Evolutionary conservation across 2,113 vertebrate genomes (phyloP), one percentile per base, ranked within the genome.

Genomic region (Sinocyclocheilus anophthalmus): DNA sequence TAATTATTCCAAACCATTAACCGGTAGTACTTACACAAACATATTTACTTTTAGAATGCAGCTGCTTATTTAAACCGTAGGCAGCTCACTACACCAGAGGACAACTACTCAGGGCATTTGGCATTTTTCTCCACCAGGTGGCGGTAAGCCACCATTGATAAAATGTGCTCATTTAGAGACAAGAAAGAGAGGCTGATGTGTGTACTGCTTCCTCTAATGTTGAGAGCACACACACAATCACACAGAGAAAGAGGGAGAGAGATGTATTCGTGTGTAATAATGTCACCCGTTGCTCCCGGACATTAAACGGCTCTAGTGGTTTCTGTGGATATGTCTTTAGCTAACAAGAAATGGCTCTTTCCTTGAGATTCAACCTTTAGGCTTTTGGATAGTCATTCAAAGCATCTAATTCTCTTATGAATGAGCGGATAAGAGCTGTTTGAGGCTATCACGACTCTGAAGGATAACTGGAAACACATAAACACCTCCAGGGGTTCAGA

Each of bases 81-180:
- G 53, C 14, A 55, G 53, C 18, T 22, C 57, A 59, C 2, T 59
- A 9, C 8, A 59, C 53, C 57, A 22, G 8, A 72, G 18, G 18
- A 72, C 20, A 42, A 39, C 11, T 42, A n/a, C 20, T 26, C 76
- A 4, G 39, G 37, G n/a, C 39, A 11, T 18, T 11, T 88, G 69
- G 81, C 30, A 83, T 30, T 79, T 75, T 65, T 30, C 8, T 86
- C 91, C 94, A 93, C 91, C 89, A 94, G 92, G 82, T 90, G 93
- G 89, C 92, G 79, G 14, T 81, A 82, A 63, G 14, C 78, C 77
- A 69, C 85, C 30, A 83, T 39, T 88, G 39, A 45, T 18, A 45
- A 4, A 10, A 59, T 61, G 4, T 14, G 24, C 24, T 84, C 82
- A 87, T 89, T 59, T 55, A 11, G 73, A 80, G 89, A 90, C 75